Conservation (phyloP, 1,140 invertebrate genomes). For the Mactra quadrangularis region DNA sequence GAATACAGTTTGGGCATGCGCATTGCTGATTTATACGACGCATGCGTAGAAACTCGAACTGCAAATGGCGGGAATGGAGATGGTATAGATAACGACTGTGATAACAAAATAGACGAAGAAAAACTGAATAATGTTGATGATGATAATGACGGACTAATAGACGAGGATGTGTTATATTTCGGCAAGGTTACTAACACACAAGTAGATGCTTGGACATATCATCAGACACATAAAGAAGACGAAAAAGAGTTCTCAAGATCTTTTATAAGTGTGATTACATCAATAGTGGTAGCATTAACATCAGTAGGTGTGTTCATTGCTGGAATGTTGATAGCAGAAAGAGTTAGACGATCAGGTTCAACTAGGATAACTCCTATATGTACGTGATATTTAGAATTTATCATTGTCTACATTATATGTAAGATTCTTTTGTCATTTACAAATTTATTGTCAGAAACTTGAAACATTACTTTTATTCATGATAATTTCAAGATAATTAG, state of each 20-base stretch:
- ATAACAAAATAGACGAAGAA: conserved; percentile 60
- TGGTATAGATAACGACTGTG: conserved; percentile 60
- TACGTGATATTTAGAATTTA: conserved; percentile 16
- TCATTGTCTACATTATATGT: too few species aligned
- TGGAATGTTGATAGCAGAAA: conserved; percentile 44
- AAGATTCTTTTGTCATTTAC: too few species aligned
- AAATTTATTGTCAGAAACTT: too few species aligned
- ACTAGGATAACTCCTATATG: conserved; percentile 36
- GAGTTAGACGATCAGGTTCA: conserved; percentile 5
- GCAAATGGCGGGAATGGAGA: conserved; percentile 56
- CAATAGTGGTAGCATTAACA: conserved; percentile 33
- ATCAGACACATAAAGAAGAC: conserved; percentile 26
- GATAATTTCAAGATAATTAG: too few species aligned
- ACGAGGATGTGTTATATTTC: conserved; percentile 42
- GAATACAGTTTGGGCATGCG: conserved; percentile 48
- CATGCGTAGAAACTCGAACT: conserved; percentile 8
- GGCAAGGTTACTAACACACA: background rate
- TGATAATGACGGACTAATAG: conserved; percentile 41
- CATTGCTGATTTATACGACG: conserved; percentile 40
- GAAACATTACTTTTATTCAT: too few species aligned
- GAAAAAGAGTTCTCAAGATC: conserved; percentile 32
- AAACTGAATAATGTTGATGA: conserved; percentile 47
- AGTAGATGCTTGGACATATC: conserved; percentile 15
- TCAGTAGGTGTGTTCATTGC: conserved; percentile 39
- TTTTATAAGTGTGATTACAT: conserved; percentile 34